phyloP scores from a whole-genome alignment of 2,113 vertebrate genomes.

The Tyrannus savana region DNA sequence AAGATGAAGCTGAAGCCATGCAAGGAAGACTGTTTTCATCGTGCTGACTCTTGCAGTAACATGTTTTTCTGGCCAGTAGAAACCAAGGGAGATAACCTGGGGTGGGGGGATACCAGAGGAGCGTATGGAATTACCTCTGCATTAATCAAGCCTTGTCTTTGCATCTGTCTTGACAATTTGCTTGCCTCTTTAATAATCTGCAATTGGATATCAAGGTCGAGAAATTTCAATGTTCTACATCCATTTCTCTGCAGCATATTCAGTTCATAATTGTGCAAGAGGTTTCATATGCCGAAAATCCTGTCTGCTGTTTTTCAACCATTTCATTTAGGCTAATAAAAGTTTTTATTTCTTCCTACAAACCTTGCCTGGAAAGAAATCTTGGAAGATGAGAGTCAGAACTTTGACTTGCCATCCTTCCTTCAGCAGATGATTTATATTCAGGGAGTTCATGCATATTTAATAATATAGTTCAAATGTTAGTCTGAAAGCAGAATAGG shows the following conservation, averaged over 20 bases:
- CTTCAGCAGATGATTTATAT: neutral
- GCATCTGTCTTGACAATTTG: neutral
- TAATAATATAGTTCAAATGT: slow-evolving; percentile 21
- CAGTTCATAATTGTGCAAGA: neutral
- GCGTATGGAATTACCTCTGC: neutral
- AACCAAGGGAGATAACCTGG: neutral
- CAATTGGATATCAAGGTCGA: neutral
- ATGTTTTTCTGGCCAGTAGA: neutral
- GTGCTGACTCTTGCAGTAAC: neutral
- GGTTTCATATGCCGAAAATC: neutral
- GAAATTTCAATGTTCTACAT: neutral
- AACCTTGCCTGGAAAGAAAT: neutral
- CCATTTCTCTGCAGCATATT: neutral
- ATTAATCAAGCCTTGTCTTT: neutral
- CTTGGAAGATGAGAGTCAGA: neutral
- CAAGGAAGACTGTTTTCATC: neutral
- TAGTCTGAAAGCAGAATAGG: neutral
- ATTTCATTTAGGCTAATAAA: neutral
- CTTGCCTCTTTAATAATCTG: neutral
- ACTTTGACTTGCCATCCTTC: neutral
- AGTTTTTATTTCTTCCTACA: neutral
- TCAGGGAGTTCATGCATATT: neutral
- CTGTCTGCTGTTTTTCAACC: neutral
- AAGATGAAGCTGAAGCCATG: neutral
- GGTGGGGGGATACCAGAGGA: neutral